A percentile compares a stretch with the other conserved stretches of the same genome.
Evolutionary conservation across 2,113 vertebrate genomes (phyloP).

Genomic region (Silurus glanis): DNA sequence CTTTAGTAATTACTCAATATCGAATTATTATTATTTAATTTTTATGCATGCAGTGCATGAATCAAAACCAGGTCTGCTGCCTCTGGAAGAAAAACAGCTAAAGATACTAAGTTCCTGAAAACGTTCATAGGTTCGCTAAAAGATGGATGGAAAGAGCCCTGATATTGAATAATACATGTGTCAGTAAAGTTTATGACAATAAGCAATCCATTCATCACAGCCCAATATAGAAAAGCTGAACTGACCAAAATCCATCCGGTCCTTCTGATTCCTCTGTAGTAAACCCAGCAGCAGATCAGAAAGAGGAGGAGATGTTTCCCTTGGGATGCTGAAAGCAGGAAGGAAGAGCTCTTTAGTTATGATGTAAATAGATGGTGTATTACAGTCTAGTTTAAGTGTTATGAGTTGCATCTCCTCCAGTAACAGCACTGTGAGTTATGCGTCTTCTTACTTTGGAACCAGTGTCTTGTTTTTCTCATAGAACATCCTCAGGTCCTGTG

Average conservation of each 20-base stretch:
- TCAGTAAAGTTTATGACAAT: background rate
- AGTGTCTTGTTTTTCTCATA: slow-evolving; percentile 96
- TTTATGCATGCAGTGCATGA: no score
- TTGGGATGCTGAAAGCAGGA: slow-evolving; percentile 79
- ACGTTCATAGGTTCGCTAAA: background rate
- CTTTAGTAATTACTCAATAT: background rate
- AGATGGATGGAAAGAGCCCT: no score
- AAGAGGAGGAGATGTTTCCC: slow-evolving; percentile 89
- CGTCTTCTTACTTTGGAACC: slow-evolving; percentile 82
- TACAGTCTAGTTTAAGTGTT: slow-evolving; percentile 1
- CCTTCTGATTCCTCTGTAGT: slow-evolving; percentile 95
- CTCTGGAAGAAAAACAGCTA: background rate
- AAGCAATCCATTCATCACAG: background rate
- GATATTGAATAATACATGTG: background rate
- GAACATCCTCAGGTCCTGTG: slow-evolving; percentile 95
- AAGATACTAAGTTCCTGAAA: background rate
- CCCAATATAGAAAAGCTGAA: slow-evolving; percentile 30
- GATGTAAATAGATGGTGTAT: slow-evolving; percentile 2
- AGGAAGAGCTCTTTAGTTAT: slow-evolving; percentile 2
- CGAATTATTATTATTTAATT: no score
- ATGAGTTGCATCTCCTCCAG: background rate
- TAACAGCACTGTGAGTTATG: background rate
- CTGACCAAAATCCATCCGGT: slow-evolving; percentile 94
- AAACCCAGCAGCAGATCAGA: slow-evolving; percentile 85
- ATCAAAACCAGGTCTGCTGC: background rate